A percentile compares a stretch with the other conserved stretches of the same genome.
Conservation (phyloP, 2,113 vertebrate genomes). For the Todiramphus chloris region DNA sequence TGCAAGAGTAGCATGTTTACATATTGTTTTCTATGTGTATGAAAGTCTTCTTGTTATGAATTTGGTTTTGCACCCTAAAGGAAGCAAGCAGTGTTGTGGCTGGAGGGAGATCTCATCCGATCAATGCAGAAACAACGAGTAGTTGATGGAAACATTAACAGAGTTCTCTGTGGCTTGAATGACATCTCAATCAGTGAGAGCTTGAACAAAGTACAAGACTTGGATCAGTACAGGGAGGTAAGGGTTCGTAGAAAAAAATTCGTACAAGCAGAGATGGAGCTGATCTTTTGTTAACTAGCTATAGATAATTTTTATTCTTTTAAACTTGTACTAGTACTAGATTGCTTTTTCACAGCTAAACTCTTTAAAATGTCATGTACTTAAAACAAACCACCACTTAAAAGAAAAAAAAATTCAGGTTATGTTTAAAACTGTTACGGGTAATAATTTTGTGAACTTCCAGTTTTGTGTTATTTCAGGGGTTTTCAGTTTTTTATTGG, state of each 20-base stretch:
- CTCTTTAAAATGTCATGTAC: neutral
- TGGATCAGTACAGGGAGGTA: slow-evolving; percentile 83
- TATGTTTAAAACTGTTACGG: neutral
- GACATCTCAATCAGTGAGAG: slow-evolving; percentile 79
- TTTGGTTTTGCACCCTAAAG: slow-evolving; percentile 69
- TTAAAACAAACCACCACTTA: neutral
- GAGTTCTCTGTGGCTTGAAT: slow-evolving; percentile 85
- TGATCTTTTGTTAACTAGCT: neutral
- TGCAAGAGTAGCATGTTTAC: neutral
- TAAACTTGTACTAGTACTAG: neutral
- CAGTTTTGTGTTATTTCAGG: neutral
- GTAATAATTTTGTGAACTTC: neutral
- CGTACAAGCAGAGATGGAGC: neutral
- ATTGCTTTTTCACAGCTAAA: neutral
- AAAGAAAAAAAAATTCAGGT: neutral
- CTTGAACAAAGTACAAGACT: slow-evolving; percentile 63
- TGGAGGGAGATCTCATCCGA: slow-evolving; percentile 83
- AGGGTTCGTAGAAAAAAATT: neutral
- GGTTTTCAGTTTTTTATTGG: neutral
- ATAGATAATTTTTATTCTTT: neutral
- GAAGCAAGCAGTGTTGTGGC: slow-evolving; percentile 88
- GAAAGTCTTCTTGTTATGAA: neutral
- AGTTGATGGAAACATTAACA: slow-evolving; percentile 74
- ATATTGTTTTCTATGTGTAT: neutral
- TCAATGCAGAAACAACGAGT: slow-evolving; percentile 78